Evolutionary conservation across 1,140 invertebrate species (phyloP).

Genomic region (Amphibalanus amphitrite): DNA sequence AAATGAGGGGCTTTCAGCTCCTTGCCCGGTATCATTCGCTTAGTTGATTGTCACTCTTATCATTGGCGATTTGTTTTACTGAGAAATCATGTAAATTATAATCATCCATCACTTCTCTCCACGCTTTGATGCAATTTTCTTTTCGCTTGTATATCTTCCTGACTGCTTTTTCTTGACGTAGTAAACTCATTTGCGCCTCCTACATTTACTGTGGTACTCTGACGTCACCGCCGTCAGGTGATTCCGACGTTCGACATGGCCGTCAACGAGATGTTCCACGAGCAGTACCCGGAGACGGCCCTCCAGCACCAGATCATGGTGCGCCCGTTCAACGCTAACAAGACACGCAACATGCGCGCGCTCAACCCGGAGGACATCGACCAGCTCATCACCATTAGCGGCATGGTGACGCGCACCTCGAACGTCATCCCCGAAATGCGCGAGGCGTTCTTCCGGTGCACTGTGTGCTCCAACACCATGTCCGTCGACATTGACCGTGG

Average conservation of each 20-base stretch:
- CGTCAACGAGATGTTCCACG: conserved; percentile 92
- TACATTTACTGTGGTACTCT: too few species aligned
- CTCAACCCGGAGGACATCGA: conserved; percentile 99
- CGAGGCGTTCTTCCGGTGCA: conserved; percentile 90
- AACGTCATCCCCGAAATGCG: conserved; percentile 95
- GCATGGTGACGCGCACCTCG: conserved; percentile 94
- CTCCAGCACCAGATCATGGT: conserved; percentile 93
- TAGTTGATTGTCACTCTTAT: too few species aligned
- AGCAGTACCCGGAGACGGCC: conserved; percentile 66
- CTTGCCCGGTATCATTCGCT: too few species aligned
- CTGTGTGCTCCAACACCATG: conserved; percentile 65
- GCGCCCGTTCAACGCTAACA: conserved; percentile 85
- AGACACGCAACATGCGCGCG: conserved; percentile 83
- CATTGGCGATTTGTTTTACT: too few species aligned
- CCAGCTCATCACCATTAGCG: conserved; percentile 86
- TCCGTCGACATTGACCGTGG: conserved; percentile 74
- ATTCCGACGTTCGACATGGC: conserved; percentile 96
- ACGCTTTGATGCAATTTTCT: too few species aligned
- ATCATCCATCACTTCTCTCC: too few species aligned
- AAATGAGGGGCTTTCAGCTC: too few species aligned
- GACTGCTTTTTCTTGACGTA: too few species aligned
- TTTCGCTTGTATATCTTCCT: too few species aligned
- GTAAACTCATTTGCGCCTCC: too few species aligned
- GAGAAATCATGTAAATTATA: too few species aligned
- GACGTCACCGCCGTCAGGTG: conserved; percentile 22